Evolutionary conservation across 2,113 vertebrate genomes (phyloP).

Genomic region (Prinia subflava): DNA sequence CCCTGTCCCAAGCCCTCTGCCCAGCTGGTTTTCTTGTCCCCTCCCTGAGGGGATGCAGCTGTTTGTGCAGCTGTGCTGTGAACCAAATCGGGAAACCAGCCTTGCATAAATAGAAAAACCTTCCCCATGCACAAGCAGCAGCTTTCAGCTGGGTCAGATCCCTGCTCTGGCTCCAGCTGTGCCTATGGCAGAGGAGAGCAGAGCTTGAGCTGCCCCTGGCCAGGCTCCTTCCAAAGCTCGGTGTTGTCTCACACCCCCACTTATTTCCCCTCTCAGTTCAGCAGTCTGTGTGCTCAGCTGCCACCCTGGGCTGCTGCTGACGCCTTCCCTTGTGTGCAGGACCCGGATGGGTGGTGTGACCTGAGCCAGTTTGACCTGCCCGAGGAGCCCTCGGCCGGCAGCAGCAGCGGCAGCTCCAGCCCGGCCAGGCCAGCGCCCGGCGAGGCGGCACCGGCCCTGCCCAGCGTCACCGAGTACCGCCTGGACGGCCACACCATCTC

Average conservation of each 20-base stretch:
- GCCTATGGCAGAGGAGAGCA: not conserved
- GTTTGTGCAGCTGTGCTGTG: constrained; percentile 30
- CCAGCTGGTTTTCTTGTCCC: not conserved
- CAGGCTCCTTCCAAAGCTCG: not conserved
- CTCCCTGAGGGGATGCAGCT: not conserved
- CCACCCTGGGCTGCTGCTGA: not conserved
- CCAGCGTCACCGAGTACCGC: constrained; percentile 83
- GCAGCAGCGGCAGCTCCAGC: constrained; percentile 34
- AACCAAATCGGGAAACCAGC: not conserved
- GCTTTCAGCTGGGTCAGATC: not conserved
- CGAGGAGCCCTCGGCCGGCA: constrained; percentile 67
- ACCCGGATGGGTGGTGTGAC: constrained; percentile 92
- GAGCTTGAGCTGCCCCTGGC: not conserved
- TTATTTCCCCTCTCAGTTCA: not conserved
- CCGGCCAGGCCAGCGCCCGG: not conserved
- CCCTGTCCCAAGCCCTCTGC: not conserved
- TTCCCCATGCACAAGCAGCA: not conserved
- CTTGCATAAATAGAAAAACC: not conserved
- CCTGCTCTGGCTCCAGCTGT: not conserved
- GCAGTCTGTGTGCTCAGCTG: not conserved
- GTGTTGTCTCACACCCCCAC: rapidly evolving
- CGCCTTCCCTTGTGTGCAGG: constrained; percentile 66
- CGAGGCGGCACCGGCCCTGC: constrained; percentile 17
- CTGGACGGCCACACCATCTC: constrained; percentile 91
- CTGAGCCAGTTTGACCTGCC: constrained; percentile 90